These are phyloP conservation scores for Alauda arvensis DNA, from an alignment of 2,797 vertebrate species.

Conservation along the genomic window DNA sequence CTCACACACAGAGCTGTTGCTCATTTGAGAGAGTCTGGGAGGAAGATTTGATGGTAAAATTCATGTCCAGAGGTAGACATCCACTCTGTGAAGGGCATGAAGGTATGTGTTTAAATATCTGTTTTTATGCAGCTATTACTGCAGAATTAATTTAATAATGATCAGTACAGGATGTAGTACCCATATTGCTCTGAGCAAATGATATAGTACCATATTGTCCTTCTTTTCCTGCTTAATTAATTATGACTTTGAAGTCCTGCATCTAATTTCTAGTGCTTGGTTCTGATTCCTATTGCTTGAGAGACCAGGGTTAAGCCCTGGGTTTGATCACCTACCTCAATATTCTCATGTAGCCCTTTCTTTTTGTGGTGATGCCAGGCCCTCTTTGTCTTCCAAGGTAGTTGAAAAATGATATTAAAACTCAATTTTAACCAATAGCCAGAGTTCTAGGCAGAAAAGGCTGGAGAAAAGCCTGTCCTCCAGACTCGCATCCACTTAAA, in stretches of 20 bases:
- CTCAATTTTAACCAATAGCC: conserved; percentile 38
- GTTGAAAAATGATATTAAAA: conserved; percentile 36
- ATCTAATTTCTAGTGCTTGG: conserved; percentile 25
- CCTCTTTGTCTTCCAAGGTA: conserved; percentile 47
- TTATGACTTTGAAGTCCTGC: conserved; percentile 29
- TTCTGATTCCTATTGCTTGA: conserved; percentile 35
- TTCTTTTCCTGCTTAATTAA: conserved; percentile 52
- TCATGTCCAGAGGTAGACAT: background rate
- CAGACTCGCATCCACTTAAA: background rate
- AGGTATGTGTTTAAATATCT: background rate
- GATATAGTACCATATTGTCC: background rate
- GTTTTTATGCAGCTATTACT: background rate
- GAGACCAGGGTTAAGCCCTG: background rate
- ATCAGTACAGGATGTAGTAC: background rate
- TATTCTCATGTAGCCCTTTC: background rate
- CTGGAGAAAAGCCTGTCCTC: background rate
- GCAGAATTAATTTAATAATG: background rate
- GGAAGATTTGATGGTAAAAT: background rate
- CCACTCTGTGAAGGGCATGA: background rate
- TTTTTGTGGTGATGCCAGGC: conserved; percentile 28
- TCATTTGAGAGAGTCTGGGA: background rate
- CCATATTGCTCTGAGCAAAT: background rate
- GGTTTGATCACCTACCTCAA: conserved; percentile 18
- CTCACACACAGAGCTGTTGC: background rate
- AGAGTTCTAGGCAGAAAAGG: conserved; percentile 6